Evolutionary conservation across 2,113 vertebrate species (phyloP).

Genomic region (Xenopus borealis): DNA sequence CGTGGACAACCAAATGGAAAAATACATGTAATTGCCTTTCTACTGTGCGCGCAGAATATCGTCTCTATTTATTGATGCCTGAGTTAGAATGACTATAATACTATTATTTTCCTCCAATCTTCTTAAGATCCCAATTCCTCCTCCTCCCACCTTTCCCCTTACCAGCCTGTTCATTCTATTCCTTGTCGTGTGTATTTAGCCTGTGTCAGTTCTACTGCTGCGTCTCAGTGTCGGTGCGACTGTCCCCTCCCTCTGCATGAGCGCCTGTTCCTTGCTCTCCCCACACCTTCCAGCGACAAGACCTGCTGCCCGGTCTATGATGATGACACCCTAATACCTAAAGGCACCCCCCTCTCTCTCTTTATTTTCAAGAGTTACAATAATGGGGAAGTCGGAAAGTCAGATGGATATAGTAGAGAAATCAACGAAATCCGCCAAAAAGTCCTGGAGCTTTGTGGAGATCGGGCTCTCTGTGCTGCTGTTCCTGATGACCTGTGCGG

Average conservation of each 20-base stretch:
- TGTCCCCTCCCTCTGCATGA: conserved; percentile 40
- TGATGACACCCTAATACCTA: neutral
- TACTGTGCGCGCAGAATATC: neutral
- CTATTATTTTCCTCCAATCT: neutral
- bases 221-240: conserved; percentile 47
- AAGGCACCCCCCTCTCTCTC: conserved; percentile 31
- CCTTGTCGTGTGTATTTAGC: neutral
- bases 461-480: conserved; percentile 76
- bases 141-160: too few relatives aligned
- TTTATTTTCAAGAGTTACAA: conserved; percentile 59
- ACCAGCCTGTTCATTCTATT: conserved; percentile 1
- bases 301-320: neutral
- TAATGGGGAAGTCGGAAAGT: conserved; percentile 88
- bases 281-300: neutral
- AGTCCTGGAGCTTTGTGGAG: conserved; percentile 71
- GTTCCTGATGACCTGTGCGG: conserved; percentile 76
- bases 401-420: conserved; percentile 89
- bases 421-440: conserved; percentile 70
- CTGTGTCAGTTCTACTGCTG: neutral
- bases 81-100: too few relatives aligned
- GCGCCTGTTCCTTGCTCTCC: conserved; percentile 15
- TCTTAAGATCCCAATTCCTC: too few relatives aligned
- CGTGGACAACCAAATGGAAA: conserved; percentile 66
- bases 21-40: conserved; percentile 63
- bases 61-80: too few relatives aligned